Evolutionary conservation across 2,113 vertebrate genomes (phyloP).

Genomic region (Podarcis raffonei): DNA sequence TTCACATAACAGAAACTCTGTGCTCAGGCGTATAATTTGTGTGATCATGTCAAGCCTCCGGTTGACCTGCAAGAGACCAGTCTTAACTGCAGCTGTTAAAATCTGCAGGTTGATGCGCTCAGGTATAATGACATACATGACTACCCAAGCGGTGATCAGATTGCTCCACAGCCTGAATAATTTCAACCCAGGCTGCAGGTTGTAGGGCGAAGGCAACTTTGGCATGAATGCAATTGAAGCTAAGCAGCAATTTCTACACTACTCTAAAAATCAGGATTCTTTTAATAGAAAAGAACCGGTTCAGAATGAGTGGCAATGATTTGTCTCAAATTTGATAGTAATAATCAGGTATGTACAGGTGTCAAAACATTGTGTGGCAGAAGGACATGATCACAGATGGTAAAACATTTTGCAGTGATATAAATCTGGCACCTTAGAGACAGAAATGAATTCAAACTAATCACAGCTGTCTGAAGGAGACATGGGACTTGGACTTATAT

Average conservation of each 20-base stretch:
- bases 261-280: background rate
- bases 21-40: too few species aligned
- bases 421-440: conserved; percentile 4
- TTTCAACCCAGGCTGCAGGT: too few species aligned
- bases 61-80: too few species aligned
- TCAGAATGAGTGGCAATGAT: conserved; percentile 1
- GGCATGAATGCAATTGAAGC: background rate
- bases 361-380: conserved; percentile 12
- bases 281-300: background rate
- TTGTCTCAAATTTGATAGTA: background rate
- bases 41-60: too few species aligned
- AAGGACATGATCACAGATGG: background rate
- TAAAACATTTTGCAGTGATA: background rate
- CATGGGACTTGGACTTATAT: background rate
- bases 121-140: too few species aligned
- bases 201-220: too few species aligned
- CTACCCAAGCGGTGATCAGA: too few species aligned
- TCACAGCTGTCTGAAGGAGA: background rate
- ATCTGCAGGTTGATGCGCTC: too few species aligned
- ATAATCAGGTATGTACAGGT: background rate
- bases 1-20: too few species aligned
- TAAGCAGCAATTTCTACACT: conserved; percentile 1
- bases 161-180: too few species aligned
- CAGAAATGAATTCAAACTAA: conserved; percentile 19
- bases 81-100: too few species aligned